A percentile compares a stretch with the other conserved stretches of the same genome.
Conservation (phyloP, 2,797 vertebrate species). For the Garrulus glandarius region DNA sequence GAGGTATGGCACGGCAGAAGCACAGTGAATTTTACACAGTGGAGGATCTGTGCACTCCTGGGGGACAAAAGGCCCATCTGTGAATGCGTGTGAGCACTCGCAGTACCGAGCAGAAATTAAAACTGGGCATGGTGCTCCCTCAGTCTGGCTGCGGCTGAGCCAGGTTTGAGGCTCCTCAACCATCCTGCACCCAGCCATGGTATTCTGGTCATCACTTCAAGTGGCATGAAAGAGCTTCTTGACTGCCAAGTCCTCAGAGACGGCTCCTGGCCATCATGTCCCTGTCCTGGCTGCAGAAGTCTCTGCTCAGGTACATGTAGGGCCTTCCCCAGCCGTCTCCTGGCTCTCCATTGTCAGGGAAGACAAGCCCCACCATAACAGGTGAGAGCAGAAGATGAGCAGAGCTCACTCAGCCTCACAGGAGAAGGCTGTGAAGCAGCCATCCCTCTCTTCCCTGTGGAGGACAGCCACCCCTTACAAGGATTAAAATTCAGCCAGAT, state of each 20-base stretch:
- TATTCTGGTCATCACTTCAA: background rate
- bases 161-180: background rate
- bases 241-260: background rate
- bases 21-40: background rate
- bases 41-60: background rate
- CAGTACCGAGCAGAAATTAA: background rate
- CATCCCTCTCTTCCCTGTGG: background rate
- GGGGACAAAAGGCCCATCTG: background rate
- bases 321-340: background rate
- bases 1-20: background rate
- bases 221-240: background rate
- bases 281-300: background rate
- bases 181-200: background rate
- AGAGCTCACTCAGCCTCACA: background rate
- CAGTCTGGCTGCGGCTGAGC: background rate
- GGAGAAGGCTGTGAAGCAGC: background rate
- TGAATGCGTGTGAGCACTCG: accelerated
- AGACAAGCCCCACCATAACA: background rate
- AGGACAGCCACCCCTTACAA: background rate
- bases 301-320: background rate
- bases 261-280: background rate
- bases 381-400: background rate
- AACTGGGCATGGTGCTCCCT: background rate
- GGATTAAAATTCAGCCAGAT: background rate
- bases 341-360: background rate